These are phyloP conservation scores for Coptodon rendalli DNA, from an alignment of 2,113 vertebrate genomes.

Conservation along the genomic window DNA sequence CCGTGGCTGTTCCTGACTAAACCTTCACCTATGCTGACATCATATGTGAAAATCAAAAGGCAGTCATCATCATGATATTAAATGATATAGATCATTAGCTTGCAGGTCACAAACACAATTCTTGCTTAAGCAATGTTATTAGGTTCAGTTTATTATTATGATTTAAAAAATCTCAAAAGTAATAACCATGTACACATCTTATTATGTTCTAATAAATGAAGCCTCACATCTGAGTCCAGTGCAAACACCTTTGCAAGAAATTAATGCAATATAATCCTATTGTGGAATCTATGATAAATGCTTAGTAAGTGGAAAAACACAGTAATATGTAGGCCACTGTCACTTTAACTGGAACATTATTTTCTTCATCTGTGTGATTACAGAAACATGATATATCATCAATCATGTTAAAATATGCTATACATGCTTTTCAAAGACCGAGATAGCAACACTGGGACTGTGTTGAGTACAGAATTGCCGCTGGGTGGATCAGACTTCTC, in stretches of 20 bases:
- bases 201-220: neutral
- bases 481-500: slow-evolving; percentile 15
- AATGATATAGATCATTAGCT: neutral
- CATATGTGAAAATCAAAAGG: neutral
- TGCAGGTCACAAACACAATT: neutral
- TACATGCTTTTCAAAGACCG: neutral
- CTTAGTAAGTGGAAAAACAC: neutral
- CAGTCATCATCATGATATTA: neutral
- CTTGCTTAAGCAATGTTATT: neutral
- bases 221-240: neutral
- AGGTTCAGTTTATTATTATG: neutral
- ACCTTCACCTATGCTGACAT: neutral
- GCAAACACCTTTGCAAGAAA: neutral
- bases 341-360: neutral
- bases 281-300: neutral
- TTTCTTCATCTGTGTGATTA: neutral
- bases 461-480: slow-evolving; percentile 12
- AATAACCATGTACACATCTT: neutral
- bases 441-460: neutral
- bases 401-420: neutral
- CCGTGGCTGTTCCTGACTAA: accelerated
- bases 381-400: neutral
- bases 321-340: neutral
- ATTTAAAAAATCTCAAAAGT: neutral
- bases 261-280: neutral